A percentile compares a stretch with the other conserved stretches of the same genome.
Conservation (phyloP, 2,888 invertebrate species). For the Ophion ellenae region DNA sequence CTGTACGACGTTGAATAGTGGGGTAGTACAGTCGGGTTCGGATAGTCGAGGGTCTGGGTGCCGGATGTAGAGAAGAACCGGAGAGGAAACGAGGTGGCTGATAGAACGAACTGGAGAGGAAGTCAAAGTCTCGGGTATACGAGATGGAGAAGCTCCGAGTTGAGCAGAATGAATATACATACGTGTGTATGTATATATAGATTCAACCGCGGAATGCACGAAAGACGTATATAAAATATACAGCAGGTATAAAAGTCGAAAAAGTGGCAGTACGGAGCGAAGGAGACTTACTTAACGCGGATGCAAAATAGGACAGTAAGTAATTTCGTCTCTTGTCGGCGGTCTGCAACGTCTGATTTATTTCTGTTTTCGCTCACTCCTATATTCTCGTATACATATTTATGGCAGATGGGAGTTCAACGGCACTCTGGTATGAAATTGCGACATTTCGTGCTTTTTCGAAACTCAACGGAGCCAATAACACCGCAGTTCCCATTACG, state of each 20-base stretch:
- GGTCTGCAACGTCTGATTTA: slow-evolving; percentile 74
- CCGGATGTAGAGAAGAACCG: slow-evolving; percentile 72
- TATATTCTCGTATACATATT: background rate
- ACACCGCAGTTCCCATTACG: no score
- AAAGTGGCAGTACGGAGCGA: slow-evolving; percentile 50
- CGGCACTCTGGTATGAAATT: background rate
- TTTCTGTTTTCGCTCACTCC: slow-evolving; percentile 73
- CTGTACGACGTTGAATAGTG: slow-evolving; percentile 24
- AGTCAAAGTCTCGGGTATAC: slow-evolving; percentile 59
- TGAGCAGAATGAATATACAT: slow-evolving; percentile 18
- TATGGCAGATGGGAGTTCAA: background rate
- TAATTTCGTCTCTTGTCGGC: slow-evolving; percentile 77
- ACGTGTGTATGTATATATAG: slow-evolving; percentile 20
- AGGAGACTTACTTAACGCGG: slow-evolving; percentile 76
- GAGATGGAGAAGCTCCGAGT: slow-evolving; percentile 51
- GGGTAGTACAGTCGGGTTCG: slow-evolving; percentile 39
- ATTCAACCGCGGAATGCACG: slow-evolving; percentile 27
- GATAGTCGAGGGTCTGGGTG: slow-evolving; percentile 37
- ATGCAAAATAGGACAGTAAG: slow-evolving; percentile 80
- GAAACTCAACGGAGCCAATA: no score
- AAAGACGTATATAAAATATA: slow-evolving; percentile 45
- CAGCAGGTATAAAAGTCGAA: slow-evolving; percentile 41
- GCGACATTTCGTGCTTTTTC: background rate
- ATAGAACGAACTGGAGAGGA: slow-evolving; percentile 56
- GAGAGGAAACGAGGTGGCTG: slow-evolving; percentile 75